Conservation (phyloP, 2,113 vertebrate species). For the Odobenus rosmarus region DNA sequence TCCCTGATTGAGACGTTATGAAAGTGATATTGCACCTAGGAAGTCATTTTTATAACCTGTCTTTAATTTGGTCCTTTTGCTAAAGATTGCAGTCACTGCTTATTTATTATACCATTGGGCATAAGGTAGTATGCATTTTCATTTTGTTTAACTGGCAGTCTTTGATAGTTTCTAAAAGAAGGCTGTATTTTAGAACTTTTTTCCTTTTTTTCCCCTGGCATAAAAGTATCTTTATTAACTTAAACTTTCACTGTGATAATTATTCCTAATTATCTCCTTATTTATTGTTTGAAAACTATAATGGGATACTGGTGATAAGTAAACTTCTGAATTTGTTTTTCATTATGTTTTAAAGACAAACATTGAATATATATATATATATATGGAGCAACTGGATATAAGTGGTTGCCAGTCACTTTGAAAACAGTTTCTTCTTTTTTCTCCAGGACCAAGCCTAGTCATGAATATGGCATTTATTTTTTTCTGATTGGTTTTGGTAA, state of each 20-base stretch:
- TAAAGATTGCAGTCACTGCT: slow-evolving; percentile 89
- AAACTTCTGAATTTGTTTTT: slow-evolving; percentile 62
- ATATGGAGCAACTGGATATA: neutral
- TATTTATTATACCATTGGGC: slow-evolving; percentile 96
- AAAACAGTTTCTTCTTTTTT: slow-evolving; percentile 60
- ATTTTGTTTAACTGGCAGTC: slow-evolving; percentile 33
- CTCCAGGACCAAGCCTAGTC: neutral
- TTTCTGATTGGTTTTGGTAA: slow-evolving; percentile 7
- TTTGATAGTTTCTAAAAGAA: slow-evolving; percentile 22
- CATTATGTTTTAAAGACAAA: slow-evolving; percentile 38
- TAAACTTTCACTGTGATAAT: slow-evolving; percentile 36
- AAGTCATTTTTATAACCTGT: slow-evolving; percentile 90
- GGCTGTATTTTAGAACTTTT: slow-evolving; percentile 36
- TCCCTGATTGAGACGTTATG: slow-evolving; percentile 86
- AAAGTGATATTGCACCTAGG: slow-evolving; percentile 86
- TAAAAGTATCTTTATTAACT: slow-evolving; percentile 39
- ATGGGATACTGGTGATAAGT: slow-evolving; percentile 4
- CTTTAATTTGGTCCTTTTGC: slow-evolving; percentile 91
- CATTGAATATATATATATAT: slow-evolving; percentile 5
- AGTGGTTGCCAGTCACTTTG: slow-evolving; percentile 61
- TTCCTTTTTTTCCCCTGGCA: neutral
- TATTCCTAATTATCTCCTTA: slow-evolving; percentile 32
- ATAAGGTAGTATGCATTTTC: slow-evolving; percentile 76
- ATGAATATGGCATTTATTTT: neutral
- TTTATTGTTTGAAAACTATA: slow-evolving; percentile 62